Conservation (phyloP, 2,797 vertebrate species). For the Petrocephalus schoutedeni region DNA sequence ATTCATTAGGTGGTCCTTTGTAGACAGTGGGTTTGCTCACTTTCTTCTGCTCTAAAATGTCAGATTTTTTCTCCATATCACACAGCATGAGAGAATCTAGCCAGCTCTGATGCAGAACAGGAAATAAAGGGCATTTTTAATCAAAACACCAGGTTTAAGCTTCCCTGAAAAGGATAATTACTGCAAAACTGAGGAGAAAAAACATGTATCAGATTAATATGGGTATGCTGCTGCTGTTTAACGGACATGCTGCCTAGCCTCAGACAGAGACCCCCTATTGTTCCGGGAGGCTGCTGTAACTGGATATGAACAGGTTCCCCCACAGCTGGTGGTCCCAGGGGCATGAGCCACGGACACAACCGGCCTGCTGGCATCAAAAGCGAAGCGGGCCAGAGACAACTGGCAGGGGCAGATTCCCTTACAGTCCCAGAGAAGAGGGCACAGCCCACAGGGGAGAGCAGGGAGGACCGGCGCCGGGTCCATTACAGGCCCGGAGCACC, state of each 20-base stretch:
- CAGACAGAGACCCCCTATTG: background rate
- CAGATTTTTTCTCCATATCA: background rate
- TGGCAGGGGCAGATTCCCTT: background rate
- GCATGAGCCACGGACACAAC: background rate
- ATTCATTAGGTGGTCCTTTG: background rate
- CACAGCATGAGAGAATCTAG: background rate
- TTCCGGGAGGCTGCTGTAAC: background rate
- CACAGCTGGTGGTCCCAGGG: background rate
- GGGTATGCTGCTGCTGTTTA: background rate
- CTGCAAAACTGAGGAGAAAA: background rate
- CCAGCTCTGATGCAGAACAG: background rate
- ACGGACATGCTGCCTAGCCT: background rate
- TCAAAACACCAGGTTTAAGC: background rate
- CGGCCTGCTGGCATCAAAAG: constrained; percentile 16
- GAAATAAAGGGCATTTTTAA: background rate
- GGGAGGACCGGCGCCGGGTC: background rate
- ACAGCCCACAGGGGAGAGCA: background rate
- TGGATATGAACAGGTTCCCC: constrained; percentile 5
- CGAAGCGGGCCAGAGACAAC: background rate
- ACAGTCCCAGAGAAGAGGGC: background rate
- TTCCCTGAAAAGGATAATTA: background rate
- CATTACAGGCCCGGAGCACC: background rate
- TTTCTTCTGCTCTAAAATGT: background rate
- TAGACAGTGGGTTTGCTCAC: background rate
- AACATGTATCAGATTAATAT: background rate